Evolutionary conservation across 1,140 invertebrate species (phyloP).

Genomic region (Drosophila ohnishii): DNA sequence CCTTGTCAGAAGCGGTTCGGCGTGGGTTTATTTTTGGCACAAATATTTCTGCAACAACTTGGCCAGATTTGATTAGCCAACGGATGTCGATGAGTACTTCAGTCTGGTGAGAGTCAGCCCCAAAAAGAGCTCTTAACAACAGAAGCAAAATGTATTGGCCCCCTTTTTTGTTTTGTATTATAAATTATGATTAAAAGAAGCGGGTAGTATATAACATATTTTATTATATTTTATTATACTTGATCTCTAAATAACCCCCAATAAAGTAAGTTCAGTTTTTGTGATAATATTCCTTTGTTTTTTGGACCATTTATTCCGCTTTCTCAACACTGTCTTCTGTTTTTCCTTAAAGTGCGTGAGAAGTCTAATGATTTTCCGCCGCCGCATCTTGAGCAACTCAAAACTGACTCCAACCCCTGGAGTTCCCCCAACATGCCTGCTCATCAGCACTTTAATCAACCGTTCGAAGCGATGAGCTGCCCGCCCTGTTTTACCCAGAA

Average conservation of each 20-base stretch:
- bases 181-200: no score
- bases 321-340: neutral
- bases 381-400: slow-evolving; percentile 1
- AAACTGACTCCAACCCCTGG: no score
- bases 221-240: neutral
- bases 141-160: neutral
- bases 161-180: neutral
- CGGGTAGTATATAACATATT: neutral
- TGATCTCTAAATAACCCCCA: neutral
- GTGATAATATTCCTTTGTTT: no score
- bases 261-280: neutral
- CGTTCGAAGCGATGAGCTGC: slow-evolving; percentile 20
- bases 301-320: no score
- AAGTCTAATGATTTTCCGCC: neutral
- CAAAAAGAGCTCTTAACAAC: slow-evolving; percentile 2
- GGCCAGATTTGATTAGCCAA: slow-evolving; percentile 37
- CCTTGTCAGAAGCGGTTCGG: slow-evolving; percentile 29
- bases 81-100: slow-evolving; percentile 22
- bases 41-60: slow-evolving; percentile 20
- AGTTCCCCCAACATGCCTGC: no score
- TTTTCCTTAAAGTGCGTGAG: slow-evolving; percentile 1
- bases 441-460: slow-evolving; percentile 48
- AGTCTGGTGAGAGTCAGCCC: neutral
- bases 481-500: slow-evolving; percentile 41
- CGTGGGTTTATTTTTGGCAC: slow-evolving; percentile 43